Conservation (phyloP, 1,140 invertebrate species). For the Oncopodura yosiiana region DNA sequence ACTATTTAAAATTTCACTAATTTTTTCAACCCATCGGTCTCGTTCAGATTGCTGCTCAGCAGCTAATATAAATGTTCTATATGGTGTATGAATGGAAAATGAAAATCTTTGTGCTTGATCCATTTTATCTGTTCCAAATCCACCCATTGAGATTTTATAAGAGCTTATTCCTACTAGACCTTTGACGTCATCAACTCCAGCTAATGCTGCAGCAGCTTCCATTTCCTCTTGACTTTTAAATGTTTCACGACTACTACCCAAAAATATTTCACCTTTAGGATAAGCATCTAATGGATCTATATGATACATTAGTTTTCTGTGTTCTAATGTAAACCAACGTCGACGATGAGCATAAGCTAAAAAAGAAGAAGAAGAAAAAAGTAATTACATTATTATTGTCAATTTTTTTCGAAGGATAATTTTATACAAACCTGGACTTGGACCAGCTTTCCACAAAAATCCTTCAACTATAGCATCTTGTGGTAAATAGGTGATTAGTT, state of each 20-base stretch:
- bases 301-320: conserved; percentile 80
- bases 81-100: conserved; percentile 79
- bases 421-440: no score
- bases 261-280: conserved; percentile 82
- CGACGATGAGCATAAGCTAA: conserved; percentile 18
- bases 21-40: conserved; percentile 65
- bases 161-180: conserved; percentile 1
- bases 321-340: conserved; percentile 47
- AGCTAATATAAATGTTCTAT: conserved; percentile 69
- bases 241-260: conserved; percentile 46
- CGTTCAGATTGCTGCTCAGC: conserved; percentile 64
- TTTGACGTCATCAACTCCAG: conserved; percentile 9
- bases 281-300: conserved; percentile 74
- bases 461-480: conserved; percentile 50
- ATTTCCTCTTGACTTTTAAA: conserved; percentile 14
- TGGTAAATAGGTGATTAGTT: conserved; percentile 15
- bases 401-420: not conserved
- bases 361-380: not conserved
- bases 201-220: conserved; percentile 3
- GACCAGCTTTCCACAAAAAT: conserved; percentile 57
- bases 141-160: conserved; percentile 53
- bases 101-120: conserved; percentile 64
- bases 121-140: conserved; percentile 52
- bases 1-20: conserved; percentile 63
- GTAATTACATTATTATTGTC: not conserved